These are phyloP conservation scores for Merluccius polli DNA, from an alignment of 2,797 vertebrate species.

Conservation along the genomic window DNA sequence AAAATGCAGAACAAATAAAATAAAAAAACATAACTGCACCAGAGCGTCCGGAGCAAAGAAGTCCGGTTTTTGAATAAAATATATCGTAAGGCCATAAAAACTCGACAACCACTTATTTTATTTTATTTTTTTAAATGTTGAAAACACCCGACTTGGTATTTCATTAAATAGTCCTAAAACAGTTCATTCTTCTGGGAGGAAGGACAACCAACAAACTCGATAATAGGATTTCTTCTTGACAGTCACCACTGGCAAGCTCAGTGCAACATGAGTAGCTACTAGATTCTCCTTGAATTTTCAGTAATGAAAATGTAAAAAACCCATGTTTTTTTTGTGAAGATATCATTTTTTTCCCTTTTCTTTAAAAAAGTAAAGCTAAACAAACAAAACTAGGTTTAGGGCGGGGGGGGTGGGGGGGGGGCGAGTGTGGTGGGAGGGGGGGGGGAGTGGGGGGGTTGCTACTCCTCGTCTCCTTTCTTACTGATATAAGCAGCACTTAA, in stretches of 20 bases:
- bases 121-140: constrained; percentile 60
- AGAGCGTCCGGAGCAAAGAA: constrained; percentile 61
- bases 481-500: constrained; percentile 99
- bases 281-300: constrained; percentile 87
- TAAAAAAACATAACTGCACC: constrained; percentile 78
- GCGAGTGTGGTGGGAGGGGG: constrained; percentile 48
- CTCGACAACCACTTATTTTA: constrained; percentile 88
- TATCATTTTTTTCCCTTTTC: constrained; percentile 93
- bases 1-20: constrained; percentile 74
- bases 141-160: constrained; percentile 92
- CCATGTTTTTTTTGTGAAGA: constrained; percentile 73
- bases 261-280: constrained; percentile 97
- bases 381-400: constrained; percentile 68
- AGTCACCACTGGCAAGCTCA: constrained; percentile 96
- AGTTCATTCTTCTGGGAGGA: constrained; percentile 93
- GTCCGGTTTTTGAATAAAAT: constrained; percentile 72
- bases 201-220: constrained; percentile 92
- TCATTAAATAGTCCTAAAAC: constrained; percentile 98
- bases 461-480: constrained; percentile 89
- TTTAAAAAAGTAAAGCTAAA: constrained; percentile 87
- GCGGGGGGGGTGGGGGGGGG: constrained; percentile 65
- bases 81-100: constrained; percentile 99
- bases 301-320: constrained; percentile 96
- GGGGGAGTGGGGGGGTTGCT: constrained; percentile 79
- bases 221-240: constrained; percentile 90